phyloP scores from a whole-genome alignment of 1,140 invertebrate genomes.

The Condylostylus longicornis region DNA sequence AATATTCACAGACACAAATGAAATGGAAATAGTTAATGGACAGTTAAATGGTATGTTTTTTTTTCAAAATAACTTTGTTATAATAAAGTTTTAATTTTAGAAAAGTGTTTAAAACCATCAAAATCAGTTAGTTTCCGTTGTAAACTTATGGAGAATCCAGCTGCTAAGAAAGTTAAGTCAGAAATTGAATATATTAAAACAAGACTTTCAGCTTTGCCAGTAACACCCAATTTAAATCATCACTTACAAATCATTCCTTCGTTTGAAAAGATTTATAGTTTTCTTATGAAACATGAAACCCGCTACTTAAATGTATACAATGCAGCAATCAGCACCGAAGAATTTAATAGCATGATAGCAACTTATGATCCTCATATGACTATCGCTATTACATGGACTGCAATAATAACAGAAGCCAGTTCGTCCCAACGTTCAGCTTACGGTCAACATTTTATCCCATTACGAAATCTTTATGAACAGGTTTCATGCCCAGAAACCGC shows the following conservation, averaged over 20 bases:
- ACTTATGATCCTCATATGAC: constrained; percentile 23
- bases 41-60: constrained; percentile 14
- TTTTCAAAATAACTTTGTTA: background rate
- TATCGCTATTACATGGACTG: constrained; percentile 21
- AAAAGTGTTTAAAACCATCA: constrained; percentile 18
- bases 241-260: constrained; percentile 2
- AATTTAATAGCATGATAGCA: constrained; percentile 24
- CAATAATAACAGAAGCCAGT: constrained; percentile 12
- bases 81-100: constrained; percentile 4
- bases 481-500: constrained; percentile 12
- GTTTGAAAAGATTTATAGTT: constrained; percentile 18
- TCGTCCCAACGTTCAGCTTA: constrained; percentile 14
- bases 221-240: constrained; percentile 9
- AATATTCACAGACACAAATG: constrained; percentile 18
- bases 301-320: constrained; percentile 16
- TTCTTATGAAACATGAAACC: constrained; percentile 26
- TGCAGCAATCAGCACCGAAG: constrained; percentile 23
- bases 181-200: constrained; percentile 14
- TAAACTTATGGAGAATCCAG: constrained; percentile 10
- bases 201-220: constrained; percentile 16
- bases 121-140: constrained; percentile 21
- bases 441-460: constrained; percentile 26
- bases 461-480: constrained; percentile 23
- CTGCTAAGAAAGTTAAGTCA: constrained; percentile 2
- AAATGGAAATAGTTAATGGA: constrained; percentile 18